These are phyloP conservation scores for Polyploca ridens DNA, from an alignment of 2,888 invertebrate genomes.

Conservation along the genomic window DNA sequence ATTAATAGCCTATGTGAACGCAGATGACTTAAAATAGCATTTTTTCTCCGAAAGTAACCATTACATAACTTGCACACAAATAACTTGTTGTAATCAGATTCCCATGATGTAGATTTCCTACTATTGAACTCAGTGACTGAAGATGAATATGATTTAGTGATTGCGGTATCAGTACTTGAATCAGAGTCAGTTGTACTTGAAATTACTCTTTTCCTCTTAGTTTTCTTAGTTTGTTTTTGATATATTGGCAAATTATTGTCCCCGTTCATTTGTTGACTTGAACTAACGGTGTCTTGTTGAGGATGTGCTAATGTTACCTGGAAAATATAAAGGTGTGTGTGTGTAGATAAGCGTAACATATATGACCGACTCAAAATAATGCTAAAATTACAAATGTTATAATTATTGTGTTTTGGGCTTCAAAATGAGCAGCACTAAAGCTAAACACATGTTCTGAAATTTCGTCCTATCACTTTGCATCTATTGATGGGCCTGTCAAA, in stretches of 20 bases:
- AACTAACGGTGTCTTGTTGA: constrained; percentile 43
- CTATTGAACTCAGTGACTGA: neutral
- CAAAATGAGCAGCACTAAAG: no score
- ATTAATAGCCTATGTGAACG: constrained; percentile 38
- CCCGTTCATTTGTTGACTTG: constrained; percentile 31
- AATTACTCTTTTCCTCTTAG: constrained; percentile 17
- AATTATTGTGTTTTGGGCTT: no score
- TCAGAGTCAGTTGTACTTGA: constrained; percentile 18
- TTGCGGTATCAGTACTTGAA: constrained; percentile 8
- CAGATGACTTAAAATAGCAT: constrained; percentile 33
- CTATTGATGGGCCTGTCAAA: no score
- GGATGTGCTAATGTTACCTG: constrained; percentile 17
- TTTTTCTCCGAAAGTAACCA: constrained; percentile 28
- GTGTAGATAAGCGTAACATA: neutral
- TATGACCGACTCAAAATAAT: no score
- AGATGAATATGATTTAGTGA: neutral
- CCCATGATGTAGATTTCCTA: constrained; percentile 16
- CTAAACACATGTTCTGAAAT: no score
- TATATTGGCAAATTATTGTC: neutral
- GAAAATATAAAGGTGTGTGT: neutral
- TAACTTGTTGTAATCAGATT: constrained; percentile 22
- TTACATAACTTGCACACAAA: constrained; percentile 31
- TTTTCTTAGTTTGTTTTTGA: neutral
- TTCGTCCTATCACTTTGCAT: no score
- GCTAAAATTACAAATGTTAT: no score